Conservation (phyloP, 2,113 vertebrate genomes). For the Cyprinodon variegatus region DNA sequence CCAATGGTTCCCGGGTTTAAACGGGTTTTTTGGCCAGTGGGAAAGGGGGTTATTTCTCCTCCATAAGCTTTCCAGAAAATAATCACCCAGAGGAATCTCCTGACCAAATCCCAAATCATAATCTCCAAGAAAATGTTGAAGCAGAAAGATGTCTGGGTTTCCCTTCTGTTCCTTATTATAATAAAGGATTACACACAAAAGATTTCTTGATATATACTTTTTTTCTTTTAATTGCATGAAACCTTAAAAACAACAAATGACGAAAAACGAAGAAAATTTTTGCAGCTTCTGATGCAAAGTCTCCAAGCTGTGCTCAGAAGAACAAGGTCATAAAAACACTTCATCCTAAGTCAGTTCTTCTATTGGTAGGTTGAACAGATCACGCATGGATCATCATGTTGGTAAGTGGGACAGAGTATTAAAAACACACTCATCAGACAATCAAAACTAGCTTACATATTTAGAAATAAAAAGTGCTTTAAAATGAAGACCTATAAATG, state of each 20-base stretch:
- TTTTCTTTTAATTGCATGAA: constrained; percentile 66
- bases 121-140: no score
- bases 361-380: constrained; percentile 25
- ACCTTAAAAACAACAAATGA: constrained; percentile 45
- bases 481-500: neutral
- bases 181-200: neutral
- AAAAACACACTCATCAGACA: constrained; percentile 24
- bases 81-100: no score
- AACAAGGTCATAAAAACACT: constrained; percentile 19
- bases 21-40: no score
- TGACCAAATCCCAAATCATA: no score
- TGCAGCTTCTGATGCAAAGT: constrained; percentile 32
- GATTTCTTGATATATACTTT: constrained; percentile 51
- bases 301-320: constrained; percentile 25
- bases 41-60: no score
- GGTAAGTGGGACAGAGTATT: constrained; percentile 30
- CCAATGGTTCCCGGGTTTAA: no score
- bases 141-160: neutral
- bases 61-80: no score
- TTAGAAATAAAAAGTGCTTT: neutral
- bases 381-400: constrained; percentile 1
- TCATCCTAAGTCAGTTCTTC: constrained; percentile 21
- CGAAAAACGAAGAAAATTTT: constrained; percentile 38
- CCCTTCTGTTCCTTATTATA: neutral
- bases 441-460: neutral